Evolutionary conservation across 1,140 invertebrate species (phyloP), one percentile per base, ranked within the genome.

Genomic region (Bombus impatiens): DNA sequence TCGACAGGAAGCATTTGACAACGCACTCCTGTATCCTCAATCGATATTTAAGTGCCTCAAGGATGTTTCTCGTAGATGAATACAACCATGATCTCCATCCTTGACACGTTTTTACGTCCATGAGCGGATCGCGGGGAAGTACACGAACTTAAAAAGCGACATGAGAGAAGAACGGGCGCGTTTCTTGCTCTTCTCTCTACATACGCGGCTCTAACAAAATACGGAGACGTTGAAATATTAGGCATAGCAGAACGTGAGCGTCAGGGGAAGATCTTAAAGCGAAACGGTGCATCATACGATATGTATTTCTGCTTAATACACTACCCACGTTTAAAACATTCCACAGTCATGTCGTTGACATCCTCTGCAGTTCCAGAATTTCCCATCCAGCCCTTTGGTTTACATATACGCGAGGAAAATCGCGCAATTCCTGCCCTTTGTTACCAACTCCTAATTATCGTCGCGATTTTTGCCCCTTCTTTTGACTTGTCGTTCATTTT

Each of bases 21-120:
- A 80, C 78, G 28, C 83, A 25, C 83, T 85, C 78, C 68, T 72
- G 37, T 82, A 86, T 81, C 78, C 84, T 86, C 84, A 42, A 86
- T 82, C 84, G 79, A 86, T 82, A 75, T 68, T 86, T 57, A 82
- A 86, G 47, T 81, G 71, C 79, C 71, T 82, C 84, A 82, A 86
- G 84, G 84, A 75, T 86, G 62, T 42, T 8, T 75, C 84, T 68
- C 67, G 8, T 35, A 71, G 78, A 74, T 82, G 78, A 82, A 75
- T 86, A 44, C 42, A 76, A 75, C 84, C 70, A 75, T 81, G 84
- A 86, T 81, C 79, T 75, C 79, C n/a, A 86, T 86, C 83, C 83
- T 85, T 80, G 83, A 85, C 83, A 80, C 78, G 77, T 85, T 85
- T 79, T 84, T 80, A 42, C 35, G n/a, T 65, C 28, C 59, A 68